Evolutionary conservation across 2,888 invertebrate genomes (phyloP).

Genomic region (Patella caerulea): DNA sequence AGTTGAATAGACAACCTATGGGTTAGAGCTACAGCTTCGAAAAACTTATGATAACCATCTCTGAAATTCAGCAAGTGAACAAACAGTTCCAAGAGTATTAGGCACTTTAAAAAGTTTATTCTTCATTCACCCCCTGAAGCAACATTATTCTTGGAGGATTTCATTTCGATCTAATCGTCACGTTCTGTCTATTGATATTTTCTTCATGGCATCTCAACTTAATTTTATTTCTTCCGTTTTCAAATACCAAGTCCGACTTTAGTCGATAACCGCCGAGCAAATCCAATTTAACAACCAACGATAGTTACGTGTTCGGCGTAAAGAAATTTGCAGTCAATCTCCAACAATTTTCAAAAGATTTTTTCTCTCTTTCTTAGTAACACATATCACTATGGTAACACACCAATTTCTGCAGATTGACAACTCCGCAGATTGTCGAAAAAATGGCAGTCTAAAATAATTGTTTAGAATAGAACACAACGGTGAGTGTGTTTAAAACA

Average conservation of each 20-base stretch:
- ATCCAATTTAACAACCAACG: neutral
- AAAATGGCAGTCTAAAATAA: conserved; percentile 2
- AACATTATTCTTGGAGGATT: too few relatives aligned
- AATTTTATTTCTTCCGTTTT: neutral
- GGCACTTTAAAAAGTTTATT: too few relatives aligned
- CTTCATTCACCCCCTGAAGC: too few relatives aligned
- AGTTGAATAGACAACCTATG: too few relatives aligned
- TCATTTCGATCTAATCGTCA: too few relatives aligned
- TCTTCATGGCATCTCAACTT: neutral
- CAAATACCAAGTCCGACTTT: neutral
- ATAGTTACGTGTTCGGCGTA: conserved; percentile 3
- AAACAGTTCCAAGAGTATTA: too few relatives aligned
- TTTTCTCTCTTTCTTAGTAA: neutral
- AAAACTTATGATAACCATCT: too few relatives aligned
- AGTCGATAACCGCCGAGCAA: conserved; percentile 2
- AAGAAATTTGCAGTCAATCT: conserved; percentile 9
- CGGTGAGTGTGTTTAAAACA: too few relatives aligned
- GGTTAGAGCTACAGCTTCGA: too few relatives aligned
- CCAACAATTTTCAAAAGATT: neutral
- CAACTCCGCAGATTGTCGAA: conserved; percentile 7
- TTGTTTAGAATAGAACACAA: neutral
- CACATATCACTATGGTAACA: conserved; percentile 3
- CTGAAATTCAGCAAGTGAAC: too few relatives aligned
- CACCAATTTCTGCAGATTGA: conserved; percentile 10
- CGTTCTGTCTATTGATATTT: too few relatives aligned